These are phyloP conservation scores for Tanypteryx hageni DNA, from an alignment of 2,888 invertebrate genomes.

Conservation along the genomic window DNA sequence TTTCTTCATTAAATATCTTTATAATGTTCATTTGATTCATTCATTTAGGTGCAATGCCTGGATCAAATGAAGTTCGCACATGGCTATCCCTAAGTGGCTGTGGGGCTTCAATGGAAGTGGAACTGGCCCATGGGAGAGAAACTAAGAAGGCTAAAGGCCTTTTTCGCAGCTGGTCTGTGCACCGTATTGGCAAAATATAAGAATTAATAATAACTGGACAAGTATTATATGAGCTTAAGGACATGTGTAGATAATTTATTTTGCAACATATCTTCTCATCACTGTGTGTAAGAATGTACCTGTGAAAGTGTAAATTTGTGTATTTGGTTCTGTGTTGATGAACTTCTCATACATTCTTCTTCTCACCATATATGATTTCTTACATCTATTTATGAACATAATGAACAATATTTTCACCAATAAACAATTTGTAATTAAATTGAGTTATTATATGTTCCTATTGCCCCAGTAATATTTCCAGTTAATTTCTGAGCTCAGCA, in stretches of 20 bases:
- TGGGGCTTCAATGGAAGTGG: conserved; percentile 74
- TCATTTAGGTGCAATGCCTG: conserved; percentile 70
- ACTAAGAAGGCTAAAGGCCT: conserved; percentile 73
- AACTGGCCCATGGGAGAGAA: conserved; percentile 74
- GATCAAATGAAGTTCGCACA: conserved; percentile 73
- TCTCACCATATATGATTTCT: neutral
- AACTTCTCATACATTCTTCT: neutral
- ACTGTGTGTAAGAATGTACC: neutral
- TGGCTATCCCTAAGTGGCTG: conserved; percentile 74
- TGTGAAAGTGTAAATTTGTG: conserved; percentile 33
- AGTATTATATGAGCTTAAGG: neutral
- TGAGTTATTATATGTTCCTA: too few relatives aligned
- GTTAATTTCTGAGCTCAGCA: too few relatives aligned
- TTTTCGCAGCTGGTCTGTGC: conserved; percentile 75
- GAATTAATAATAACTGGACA: neutral
- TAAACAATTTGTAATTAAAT: conserved; percentile 42
- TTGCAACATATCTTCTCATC: conserved; percentile 11
- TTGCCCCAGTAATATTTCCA: too few relatives aligned
- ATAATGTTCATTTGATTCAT: neutral
- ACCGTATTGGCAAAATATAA: conserved; percentile 74
- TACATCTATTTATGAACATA: conserved; percentile 22
- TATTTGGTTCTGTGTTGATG: conserved; percentile 8
- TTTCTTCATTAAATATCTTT: neutral
- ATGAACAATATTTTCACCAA: conserved; percentile 56
- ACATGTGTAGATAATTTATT: conserved; percentile 4